These are phyloP conservation scores for Eupristina koningsbergeri DNA, from an alignment of 1,140 invertebrate species.

Conservation along the genomic window DNA sequence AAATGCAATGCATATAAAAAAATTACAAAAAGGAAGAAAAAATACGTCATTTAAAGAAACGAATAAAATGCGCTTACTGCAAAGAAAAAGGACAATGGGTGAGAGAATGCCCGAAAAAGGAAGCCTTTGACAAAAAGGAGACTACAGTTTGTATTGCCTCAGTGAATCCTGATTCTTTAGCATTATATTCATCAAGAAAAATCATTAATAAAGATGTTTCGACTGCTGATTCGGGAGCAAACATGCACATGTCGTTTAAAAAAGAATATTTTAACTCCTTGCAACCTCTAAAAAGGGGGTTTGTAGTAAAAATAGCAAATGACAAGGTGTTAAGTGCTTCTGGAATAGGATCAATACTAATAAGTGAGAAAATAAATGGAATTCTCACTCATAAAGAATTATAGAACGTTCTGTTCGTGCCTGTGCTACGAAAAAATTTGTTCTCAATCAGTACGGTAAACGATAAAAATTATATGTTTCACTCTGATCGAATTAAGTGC, in stretches of 20 bases:
- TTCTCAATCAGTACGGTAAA: constrained; percentile 40
- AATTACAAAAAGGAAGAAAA: too few species aligned
- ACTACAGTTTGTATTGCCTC: background rate
- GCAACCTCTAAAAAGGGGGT: too few species aligned
- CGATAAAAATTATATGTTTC: constrained; percentile 17
- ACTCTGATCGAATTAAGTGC: constrained; percentile 4
- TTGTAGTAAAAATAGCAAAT: background rate
- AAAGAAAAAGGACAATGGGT: constrained; percentile 13
- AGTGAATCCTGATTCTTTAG: background rate
- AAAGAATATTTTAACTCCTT: background rate
- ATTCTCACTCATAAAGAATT: constrained; percentile 22
- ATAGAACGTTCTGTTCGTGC: constrained; percentile 41
- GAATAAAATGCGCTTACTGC: constrained; percentile 1
- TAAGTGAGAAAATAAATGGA: constrained; percentile 22
- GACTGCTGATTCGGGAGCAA: constrained; percentile 16
- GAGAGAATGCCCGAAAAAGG: background rate
- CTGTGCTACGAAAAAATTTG: constrained; percentile 39
- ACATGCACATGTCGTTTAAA: too few species aligned
- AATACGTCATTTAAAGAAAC: too few species aligned
- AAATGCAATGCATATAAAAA: too few species aligned
- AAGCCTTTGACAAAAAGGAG: background rate
- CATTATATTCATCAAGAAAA: background rate
- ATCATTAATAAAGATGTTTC: background rate
- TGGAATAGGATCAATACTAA: constrained; percentile 42
- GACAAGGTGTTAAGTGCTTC: background rate